Evolutionary conservation across 2,797 vertebrate species (phyloP), one percentile per base, ranked within the genome.

Genomic region (Schizothorax lantsangensis): DNA sequence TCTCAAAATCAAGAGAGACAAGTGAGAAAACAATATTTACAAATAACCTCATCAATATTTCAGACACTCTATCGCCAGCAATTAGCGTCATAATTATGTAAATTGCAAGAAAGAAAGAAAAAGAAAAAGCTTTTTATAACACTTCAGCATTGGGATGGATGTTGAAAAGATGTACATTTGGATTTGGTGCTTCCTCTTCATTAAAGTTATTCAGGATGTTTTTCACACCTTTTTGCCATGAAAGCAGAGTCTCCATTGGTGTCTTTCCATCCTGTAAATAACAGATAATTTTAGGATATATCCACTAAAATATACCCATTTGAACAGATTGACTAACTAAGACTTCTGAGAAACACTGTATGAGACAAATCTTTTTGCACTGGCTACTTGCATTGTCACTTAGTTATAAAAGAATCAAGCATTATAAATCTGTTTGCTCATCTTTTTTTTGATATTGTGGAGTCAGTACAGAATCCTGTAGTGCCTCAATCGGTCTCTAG

Each of bases 201-300:
- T 95, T 96, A 88, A 97, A 94, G 93, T 95, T 96, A 78, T 93
- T 94, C 78, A 99, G 95, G 88, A 99, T 96, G 79, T 96, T 97
- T 91, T 98, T 99, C 79, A 97, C 97, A 87, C 97, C 97, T 0
- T 95, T 99, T 94, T 99, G 98, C 98, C 98, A 99, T 14, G 96
- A 95, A 30, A 98, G 93, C 0, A 97, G 95, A 38, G 96, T 96
- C 87, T 99, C 97, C 97, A 98, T 94, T 0, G 98, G 96, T 0
- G 97, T 97, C 93, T 99, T 99, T 74, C 97, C 97, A 62, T 97
- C 96, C 98, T 99, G 90, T 14, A 81, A 80, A 81, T 3, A n/a
- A 73, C 68, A 80, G 52, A 59, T 7, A 1, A 38, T 49, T 49
- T 77, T 66, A 84, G 3, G 5, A 79, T 26, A 52, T 47, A 62